Conservation (phyloP, 2,888 invertebrate species). For the Nematopogon swammerdamellus region DNA sequence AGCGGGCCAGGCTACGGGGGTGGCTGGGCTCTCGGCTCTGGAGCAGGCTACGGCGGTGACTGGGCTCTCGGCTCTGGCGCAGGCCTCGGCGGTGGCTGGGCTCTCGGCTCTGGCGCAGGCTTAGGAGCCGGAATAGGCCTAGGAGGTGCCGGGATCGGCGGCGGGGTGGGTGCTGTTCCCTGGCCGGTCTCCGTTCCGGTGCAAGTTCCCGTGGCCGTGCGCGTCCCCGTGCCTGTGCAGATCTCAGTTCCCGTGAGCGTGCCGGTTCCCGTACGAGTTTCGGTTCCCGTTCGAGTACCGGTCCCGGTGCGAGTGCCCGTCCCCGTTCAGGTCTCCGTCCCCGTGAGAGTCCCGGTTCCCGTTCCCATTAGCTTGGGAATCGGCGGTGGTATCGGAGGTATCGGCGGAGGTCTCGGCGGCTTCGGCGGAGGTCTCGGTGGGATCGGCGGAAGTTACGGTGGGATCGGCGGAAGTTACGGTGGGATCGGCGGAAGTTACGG, state of each 20-base stretch:
- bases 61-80: conserved; percentile 12
- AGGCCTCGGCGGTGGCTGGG: conserved; percentile 15
- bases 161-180: neutral
- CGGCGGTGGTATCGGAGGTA: conserved; percentile 4
- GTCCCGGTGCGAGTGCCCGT: neutral
- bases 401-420: neutral
- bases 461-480: neutral
- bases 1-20: conserved; percentile 15
- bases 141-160: conserved; percentile 6
- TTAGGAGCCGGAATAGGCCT: conserved; percentile 9
- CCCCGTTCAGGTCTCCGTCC: neutral
- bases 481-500: neutral
- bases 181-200: neutral
- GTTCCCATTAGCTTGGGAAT: neutral
- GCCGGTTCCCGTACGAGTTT: neutral
- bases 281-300: neutral
- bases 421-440: neutral
- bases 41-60: conserved; percentile 12
- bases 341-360: neutral
- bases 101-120: conserved; percentile 12
- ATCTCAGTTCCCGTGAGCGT: neutral
- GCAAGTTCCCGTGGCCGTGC: neutral
- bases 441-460: neutral
- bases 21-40: conserved; percentile 13
- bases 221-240: neutral